Conservation (phyloP, 2,797 vertebrate species). For the Rhinophrynus dorsalis region DNA sequence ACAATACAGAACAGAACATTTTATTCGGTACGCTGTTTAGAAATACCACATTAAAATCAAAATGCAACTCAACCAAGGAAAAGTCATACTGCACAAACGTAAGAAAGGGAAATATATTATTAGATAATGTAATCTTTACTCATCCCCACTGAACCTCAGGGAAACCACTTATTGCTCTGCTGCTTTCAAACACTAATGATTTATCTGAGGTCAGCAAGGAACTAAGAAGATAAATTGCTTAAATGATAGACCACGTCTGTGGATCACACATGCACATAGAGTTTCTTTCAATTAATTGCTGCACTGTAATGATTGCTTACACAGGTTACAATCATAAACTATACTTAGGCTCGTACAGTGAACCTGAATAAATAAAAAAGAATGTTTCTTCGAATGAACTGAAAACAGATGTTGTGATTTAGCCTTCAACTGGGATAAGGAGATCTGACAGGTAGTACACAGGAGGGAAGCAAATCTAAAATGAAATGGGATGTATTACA, state of each 20-base stretch:
- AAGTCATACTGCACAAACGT: background rate
- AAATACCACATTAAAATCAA: background rate
- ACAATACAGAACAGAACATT: background rate
- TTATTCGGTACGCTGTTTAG: background rate
- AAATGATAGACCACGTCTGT: background rate
- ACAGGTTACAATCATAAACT: background rate
- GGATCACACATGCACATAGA: background rate
- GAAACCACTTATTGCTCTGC: conserved; percentile 33
- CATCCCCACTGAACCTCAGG: conserved; percentile 10
- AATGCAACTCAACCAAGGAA: background rate
- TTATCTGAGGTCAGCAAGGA: conserved; percentile 36
- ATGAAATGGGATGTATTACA: background rate
- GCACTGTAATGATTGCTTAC: background rate
- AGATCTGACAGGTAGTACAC: background rate
- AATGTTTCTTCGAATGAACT: background rate
- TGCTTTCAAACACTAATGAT: conserved; percentile 31
- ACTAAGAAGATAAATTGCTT: conserved; percentile 13
- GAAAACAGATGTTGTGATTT: background rate
- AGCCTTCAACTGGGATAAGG: background rate
- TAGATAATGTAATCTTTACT: conserved; percentile 24
- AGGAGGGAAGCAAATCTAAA: background rate
- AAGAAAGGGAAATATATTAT: conserved; percentile 10
- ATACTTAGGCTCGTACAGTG: background rate
- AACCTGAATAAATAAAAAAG: background rate
- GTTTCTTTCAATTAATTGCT: conserved; percentile 9